phyloP scores from a whole-genome alignment of 30 jellyfish, hydroid and myxozoan genomes.

The Aurelia sp. region DNA sequence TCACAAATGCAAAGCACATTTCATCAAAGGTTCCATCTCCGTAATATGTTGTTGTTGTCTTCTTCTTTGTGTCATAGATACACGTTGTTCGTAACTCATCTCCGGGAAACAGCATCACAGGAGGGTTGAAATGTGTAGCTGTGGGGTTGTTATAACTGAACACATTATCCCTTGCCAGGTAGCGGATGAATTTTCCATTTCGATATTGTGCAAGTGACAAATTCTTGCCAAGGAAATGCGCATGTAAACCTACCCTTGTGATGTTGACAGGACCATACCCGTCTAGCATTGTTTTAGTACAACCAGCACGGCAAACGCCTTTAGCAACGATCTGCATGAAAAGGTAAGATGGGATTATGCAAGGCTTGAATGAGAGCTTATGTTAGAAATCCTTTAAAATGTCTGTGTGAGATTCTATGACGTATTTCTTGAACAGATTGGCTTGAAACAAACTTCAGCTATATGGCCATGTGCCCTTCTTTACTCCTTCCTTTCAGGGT shows the following conservation, averaged over 20 bases:
- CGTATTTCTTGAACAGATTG: no score
- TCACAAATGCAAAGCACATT: conserved; percentile 67
- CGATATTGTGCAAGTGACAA: conserved; percentile 53
- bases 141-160: conserved; percentile 63
- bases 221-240: conserved; percentile 56
- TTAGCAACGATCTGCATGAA: conserved; percentile 15
- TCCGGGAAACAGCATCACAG: conserved; percentile 57
- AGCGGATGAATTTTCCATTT: conserved; percentile 42
- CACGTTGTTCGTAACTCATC: conserved; percentile 72
- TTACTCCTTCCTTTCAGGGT: no score
- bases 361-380: no score
- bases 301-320: conserved; percentile 47
- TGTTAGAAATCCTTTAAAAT: no score
- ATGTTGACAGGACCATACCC: conserved; percentile 25
- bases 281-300: conserved; percentile 33
- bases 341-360: no score
- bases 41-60: conserved; percentile 37
- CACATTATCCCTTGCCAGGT: conserved; percentile 57
- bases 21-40: conserved; percentile 71
- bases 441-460: no score
- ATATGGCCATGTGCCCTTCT: no score
- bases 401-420: no score
- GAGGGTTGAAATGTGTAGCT: conserved; percentile 8
- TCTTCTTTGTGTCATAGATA: conserved; percentile 34
- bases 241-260: conserved; percentile 46